These are phyloP conservation scores for Xenopus laevis DNA, from an alignment of 2,113 vertebrate genomes.

Conservation along the genomic window DNA sequence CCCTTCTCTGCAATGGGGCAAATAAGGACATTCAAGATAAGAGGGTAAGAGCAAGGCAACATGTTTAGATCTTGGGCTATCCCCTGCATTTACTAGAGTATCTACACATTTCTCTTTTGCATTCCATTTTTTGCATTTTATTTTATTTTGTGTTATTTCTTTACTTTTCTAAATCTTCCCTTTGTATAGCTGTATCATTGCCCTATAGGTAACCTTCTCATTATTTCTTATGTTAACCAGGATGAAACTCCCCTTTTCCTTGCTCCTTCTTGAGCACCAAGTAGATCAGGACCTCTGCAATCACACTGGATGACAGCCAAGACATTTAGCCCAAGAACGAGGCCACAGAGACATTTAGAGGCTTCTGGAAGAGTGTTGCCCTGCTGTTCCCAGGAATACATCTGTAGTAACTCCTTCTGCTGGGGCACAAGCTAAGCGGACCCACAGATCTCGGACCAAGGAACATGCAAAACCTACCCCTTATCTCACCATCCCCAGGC, in stretches of 20 bases:
- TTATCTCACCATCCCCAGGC: conserved; percentile 28
- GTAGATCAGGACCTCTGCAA: conserved; percentile 74
- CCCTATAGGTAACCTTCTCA: not conserved
- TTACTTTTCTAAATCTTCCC: too few relatives aligned
- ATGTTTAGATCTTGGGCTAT: not conserved
- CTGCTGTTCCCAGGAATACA: not conserved
- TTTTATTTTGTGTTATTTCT: too few relatives aligned
- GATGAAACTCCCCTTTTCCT: conserved; percentile 81
- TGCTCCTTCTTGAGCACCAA: conserved; percentile 70
- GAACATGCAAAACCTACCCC: conserved; percentile 3
- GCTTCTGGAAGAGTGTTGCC: conserved; percentile 29
- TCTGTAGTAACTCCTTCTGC: conserved; percentile 9
- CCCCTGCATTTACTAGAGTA: not conserved
- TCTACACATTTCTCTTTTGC: not conserved
- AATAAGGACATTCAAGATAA: conserved; percentile 78
- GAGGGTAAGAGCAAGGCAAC: conserved; percentile 63
- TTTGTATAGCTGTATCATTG: too few relatives aligned
- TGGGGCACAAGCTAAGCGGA: conserved; percentile 24
- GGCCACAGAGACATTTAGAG: conserved; percentile 63
- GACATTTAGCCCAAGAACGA: conserved; percentile 71
- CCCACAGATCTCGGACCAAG: conserved; percentile 25
- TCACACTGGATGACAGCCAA: conserved; percentile 64
- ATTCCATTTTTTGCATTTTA: not conserved
- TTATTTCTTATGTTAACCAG: conserved; percentile 50
- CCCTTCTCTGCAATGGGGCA: conserved; percentile 76